Conservation (phyloP, 2,888 invertebrate species). For the Pheosia gnoma region DNA sequence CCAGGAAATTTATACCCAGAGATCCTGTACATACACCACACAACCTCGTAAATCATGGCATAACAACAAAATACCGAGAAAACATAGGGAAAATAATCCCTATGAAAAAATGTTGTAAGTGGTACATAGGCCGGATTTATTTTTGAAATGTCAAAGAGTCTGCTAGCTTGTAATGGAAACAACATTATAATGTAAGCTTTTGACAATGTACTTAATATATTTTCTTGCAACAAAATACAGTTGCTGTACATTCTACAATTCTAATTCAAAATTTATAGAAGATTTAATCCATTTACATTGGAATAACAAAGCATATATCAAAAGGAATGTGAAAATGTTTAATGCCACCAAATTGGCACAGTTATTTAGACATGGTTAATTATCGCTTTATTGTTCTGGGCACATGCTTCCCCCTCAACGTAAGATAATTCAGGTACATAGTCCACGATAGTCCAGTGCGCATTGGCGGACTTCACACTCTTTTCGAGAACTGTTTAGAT, state of each 20-base stretch:
- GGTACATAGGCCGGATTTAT: slow-evolving; percentile 4
- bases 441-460: no score
- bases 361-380: no score
- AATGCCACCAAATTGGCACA: no score
- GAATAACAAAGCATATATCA: no score
- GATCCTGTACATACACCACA: neutral
- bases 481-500: slow-evolving; percentile 26
- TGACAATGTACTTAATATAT: neutral
- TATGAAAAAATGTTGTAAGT: neutral
- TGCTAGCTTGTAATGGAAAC: neutral
- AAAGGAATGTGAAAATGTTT: no score
- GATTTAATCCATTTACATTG: no score
- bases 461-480: neutral
- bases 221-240: neutral
- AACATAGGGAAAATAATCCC: slow-evolving; percentile 10
- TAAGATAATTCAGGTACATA: no score
- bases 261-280: no score
- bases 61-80: slow-evolving; percentile 19
- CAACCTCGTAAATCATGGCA: slow-evolving; percentile 20
- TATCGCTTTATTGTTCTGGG: no score
- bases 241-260: no score
- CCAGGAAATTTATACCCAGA: slow-evolving; percentile 3
- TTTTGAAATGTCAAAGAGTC: slow-evolving; percentile 8
- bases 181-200: slow-evolving; percentile 6
- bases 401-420: no score